phyloP scores from a whole-genome alignment of 2,888 invertebrate species.

The Desoria tigrina region DNA sequence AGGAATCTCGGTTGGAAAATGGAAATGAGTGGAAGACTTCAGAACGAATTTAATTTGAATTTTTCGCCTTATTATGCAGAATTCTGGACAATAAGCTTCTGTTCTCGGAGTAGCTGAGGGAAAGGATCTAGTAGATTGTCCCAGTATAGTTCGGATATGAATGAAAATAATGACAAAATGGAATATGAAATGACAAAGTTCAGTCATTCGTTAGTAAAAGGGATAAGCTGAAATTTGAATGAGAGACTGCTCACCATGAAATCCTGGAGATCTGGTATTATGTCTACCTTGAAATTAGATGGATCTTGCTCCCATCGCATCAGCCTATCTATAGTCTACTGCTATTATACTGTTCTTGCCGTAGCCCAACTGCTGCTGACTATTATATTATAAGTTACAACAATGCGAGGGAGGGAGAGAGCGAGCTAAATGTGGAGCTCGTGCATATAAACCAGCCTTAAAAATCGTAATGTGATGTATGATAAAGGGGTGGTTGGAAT shows the following conservation, averaged over 20 bases:
- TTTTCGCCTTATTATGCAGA: too few relatives aligned
- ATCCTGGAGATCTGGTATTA: conserved; percentile 21
- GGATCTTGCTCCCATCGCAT: not conserved
- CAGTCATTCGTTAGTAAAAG: conserved; percentile 27
- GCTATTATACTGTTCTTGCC: not conserved
- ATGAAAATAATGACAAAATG: conserved; percentile 7
- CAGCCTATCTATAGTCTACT: not conserved
- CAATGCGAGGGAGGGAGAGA: not conserved
- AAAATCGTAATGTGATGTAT: too few relatives aligned
- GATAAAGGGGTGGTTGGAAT: too few relatives aligned
- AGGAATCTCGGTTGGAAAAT: too few relatives aligned
- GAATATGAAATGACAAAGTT: conserved; percentile 17
- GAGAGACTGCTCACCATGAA: conserved; percentile 16
- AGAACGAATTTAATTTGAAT: too few relatives aligned
- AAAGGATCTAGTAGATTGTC: too few relatives aligned
- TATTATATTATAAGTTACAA: not conserved
- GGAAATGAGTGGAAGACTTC: too few relatives aligned
- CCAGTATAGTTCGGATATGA: not conserved
- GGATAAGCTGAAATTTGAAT: conserved; percentile 32
- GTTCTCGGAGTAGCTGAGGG: too few relatives aligned
- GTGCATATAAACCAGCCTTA: too few relatives aligned
- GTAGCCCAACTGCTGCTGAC: not conserved
- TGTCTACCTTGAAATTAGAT: conserved; percentile 10
- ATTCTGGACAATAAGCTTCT: too few relatives aligned
- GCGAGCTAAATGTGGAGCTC: too few relatives aligned